Percentiles rank a stretch among this genome's conserved stretches.
phyloP scores from a whole-genome alignment of 2,797 vertebrate genomes.

The Lates japonicus region DNA sequence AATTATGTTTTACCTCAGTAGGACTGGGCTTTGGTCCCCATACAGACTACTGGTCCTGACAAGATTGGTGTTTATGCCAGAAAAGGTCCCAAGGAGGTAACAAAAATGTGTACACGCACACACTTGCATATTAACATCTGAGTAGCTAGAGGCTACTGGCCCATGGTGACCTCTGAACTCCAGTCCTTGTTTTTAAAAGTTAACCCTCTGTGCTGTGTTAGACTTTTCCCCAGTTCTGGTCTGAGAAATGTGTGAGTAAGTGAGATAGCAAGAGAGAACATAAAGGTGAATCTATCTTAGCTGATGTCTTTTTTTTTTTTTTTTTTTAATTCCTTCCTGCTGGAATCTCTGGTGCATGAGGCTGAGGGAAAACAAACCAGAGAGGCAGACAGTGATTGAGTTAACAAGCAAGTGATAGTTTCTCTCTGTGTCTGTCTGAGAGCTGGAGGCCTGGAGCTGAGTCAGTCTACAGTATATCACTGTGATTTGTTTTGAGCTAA shows the following conservation, averaged over 20 bases:
- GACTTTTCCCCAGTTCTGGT: slow-evolving; percentile 17
- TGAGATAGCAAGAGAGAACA: neutral
- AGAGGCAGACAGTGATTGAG: slow-evolving; percentile 48
- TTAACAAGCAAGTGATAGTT: slow-evolving; percentile 51
- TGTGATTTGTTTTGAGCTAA: slow-evolving; percentile 35
- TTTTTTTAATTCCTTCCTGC: slow-evolving; percentile 30
- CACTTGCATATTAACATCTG: slow-evolving; percentile 45
- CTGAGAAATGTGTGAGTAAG: neutral
- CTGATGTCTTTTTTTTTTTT: slow-evolving; percentile 8
- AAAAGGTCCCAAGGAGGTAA: no score
- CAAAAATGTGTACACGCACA: neutral
- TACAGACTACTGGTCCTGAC: no score
- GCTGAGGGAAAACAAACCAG: slow-evolving; percentile 41
- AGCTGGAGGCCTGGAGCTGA: slow-evolving; percentile 38
- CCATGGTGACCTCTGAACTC: slow-evolving; percentile 59
- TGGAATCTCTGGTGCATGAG: slow-evolving; percentile 50
- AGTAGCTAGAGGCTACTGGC: slow-evolving; percentile 53
- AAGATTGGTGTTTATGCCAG: no score
- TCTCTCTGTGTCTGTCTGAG: slow-evolving; percentile 32
- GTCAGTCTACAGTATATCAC: slow-evolving; percentile 16
- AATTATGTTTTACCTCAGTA: no score
- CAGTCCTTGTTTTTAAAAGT: slow-evolving; percentile 42
- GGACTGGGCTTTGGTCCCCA: no score
- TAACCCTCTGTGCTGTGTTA: slow-evolving; percentile 24
- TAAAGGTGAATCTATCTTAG: slow-evolving; percentile 20